A percentile compares a stretch with the other conserved stretches of the same genome.
Evolutionary conservation across 2,888 invertebrate genomes (phyloP).

Genomic region (Trissolcus brochymenae): DNA sequence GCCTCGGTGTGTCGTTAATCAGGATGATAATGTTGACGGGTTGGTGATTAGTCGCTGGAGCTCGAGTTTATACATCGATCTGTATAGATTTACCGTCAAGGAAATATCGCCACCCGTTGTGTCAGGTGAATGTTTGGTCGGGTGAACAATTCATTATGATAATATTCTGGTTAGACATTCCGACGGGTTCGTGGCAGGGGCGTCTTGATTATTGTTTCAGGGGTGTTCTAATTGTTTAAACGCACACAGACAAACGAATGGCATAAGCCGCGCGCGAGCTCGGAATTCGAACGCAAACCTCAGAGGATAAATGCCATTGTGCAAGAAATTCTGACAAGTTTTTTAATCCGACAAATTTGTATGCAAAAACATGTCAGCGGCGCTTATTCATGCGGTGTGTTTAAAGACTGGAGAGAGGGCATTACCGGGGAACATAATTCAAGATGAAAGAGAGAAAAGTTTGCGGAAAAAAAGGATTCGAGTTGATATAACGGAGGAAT

Average conservation of each 20-base stretch:
- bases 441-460: slow-evolving; percentile 8
- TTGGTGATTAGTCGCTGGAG: slow-evolving; percentile 35
- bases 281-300: no score
- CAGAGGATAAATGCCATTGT: slow-evolving; percentile 2
- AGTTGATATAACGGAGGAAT: slow-evolving; percentile 12
- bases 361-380: no score
- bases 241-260: no score
- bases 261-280: no score
- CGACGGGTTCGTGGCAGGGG: slow-evolving; percentile 1
- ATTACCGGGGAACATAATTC: not conserved
- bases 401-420: not conserved
- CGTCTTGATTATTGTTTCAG: slow-evolving; percentile 24
- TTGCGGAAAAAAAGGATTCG: slow-evolving; percentile 1
- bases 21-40: slow-evolving; percentile 39
- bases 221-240: slow-evolving; percentile 13
- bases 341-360: not conserved
- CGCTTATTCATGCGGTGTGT: not conserved
- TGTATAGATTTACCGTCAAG: slow-evolving; percentile 50
- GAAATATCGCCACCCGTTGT: slow-evolving; percentile 32
- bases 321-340: not conserved
- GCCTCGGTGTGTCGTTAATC: slow-evolving; percentile 39
- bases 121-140: slow-evolving; percentile 33
- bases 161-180: slow-evolving; percentile 7
- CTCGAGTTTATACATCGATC: slow-evolving; percentile 47
- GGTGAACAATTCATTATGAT: slow-evolving; percentile 34